Evolutionary conservation across 2,797 vertebrate genomes (phyloP).

Genomic region (Triplophysa bombifrons): DNA sequence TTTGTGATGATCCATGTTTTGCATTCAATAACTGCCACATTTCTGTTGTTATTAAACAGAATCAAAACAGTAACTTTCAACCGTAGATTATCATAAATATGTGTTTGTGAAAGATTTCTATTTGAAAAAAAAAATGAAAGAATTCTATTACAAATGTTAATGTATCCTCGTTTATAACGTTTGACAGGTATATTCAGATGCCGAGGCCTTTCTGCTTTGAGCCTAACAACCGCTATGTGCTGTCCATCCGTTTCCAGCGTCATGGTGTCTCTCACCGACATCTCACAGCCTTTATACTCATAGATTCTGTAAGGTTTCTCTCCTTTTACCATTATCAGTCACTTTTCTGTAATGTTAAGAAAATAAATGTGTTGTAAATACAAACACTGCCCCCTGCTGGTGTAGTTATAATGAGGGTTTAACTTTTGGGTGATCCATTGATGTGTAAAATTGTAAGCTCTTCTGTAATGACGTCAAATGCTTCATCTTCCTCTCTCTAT

Average conservation of each 20-base stretch:
- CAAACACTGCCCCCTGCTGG: conserved; percentile 21
- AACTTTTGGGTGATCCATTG: too few species aligned
- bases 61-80: too few species aligned
- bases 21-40: too few species aligned
- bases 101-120: too few species aligned
- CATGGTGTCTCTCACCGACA: conserved; percentile 76
- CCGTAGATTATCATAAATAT: too few species aligned
- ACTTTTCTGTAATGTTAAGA: not conserved
- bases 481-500: not conserved
- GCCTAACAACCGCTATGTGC: conserved; percentile 79
- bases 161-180: not conserved
- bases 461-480: not conserved
- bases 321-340: not conserved
- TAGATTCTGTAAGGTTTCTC: conserved; percentile 82
- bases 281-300: conserved; percentile 79
- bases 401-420: too few species aligned
- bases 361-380: not conserved
- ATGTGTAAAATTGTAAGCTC: too few species aligned
- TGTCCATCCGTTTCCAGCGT: conserved; percentile 82
- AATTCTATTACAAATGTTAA: not conserved
- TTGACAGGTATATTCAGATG: conserved; percentile 79
- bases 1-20: not conserved
- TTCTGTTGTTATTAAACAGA: too few species aligned
- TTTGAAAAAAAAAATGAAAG: not conserved
- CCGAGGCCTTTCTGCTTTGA: conserved; percentile 89